phyloP scores from a whole-genome alignment of 2,888 invertebrate genomes.

The Troides oblongomaculatus region DNA sequence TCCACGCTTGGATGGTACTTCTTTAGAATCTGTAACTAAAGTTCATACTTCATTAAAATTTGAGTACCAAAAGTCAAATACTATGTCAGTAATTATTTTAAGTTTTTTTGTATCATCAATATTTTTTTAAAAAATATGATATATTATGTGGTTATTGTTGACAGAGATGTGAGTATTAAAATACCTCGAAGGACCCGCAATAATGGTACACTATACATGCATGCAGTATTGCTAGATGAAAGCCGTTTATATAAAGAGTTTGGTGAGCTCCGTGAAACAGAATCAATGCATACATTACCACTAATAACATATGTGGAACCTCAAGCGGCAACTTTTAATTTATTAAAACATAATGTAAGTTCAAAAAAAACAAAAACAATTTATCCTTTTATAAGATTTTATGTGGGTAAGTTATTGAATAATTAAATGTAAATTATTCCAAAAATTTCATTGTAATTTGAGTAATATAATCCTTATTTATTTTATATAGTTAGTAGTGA shows the following conservation, averaged over 20 bases:
- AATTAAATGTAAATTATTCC: too few relatives aligned
- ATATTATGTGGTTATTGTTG: conserved; percentile 33
- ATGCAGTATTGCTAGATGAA: conserved; percentile 83
- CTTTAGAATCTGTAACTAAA: conserved; percentile 68
- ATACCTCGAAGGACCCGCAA: conserved; percentile 87
- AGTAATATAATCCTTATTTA: too few relatives aligned
- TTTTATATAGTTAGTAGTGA: too few relatives aligned
- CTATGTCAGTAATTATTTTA: conserved; percentile 54
- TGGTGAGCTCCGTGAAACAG: conserved; percentile 79
- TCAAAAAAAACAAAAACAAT: not conserved
- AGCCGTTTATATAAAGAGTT: conserved; percentile 75
- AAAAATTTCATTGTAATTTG: too few relatives aligned
- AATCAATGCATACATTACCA: conserved; percentile 82
- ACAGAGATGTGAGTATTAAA: conserved; percentile 83
- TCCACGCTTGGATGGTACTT: conserved; percentile 75
- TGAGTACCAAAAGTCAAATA: conserved; percentile 79
- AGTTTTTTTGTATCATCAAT: conserved; percentile 4
- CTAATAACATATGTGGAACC: conserved; percentile 88
- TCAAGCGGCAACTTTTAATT: conserved; percentile 86
- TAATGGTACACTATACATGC: conserved; percentile 92
- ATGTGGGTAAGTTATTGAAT: too few relatives aligned
- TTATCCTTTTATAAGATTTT: too few relatives aligned
- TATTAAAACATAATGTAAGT: conserved; percentile 77
- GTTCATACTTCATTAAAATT: conserved; percentile 82
- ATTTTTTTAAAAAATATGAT: conserved; percentile 14